These are phyloP conservation scores for Glandiceps talaboti DNA, from an alignment of 53 echinoderm and acorn worm species.

Conservation along the genomic window DNA sequence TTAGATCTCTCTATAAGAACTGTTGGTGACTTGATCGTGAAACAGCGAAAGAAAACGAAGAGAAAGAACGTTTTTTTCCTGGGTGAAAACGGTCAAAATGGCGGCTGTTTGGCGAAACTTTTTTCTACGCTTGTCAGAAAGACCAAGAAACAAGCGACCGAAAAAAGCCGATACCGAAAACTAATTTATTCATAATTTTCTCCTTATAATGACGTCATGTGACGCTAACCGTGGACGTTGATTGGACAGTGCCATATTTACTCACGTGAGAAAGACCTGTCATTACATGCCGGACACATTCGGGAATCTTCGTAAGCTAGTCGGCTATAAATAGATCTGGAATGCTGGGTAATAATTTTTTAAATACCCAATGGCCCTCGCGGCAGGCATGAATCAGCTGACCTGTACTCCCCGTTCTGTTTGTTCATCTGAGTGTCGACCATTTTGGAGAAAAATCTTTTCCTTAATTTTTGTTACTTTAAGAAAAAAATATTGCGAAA, in stretches of 20 bases:
- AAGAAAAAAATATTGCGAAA: no score
- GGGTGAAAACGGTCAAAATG: constrained; percentile 51
- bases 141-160: constrained; percentile 94
- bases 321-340: constrained; percentile 26
- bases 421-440: not conserved
- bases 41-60: constrained; percentile 56
- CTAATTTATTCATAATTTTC: constrained; percentile 70
- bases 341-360: constrained; percentile 89
- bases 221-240: not conserved
- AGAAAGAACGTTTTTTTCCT: constrained; percentile 65
- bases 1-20: not conserved
- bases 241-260: constrained; percentile 47
- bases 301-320: constrained; percentile 60
- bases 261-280: constrained; percentile 44
- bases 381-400: constrained; percentile 15
- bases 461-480: no score
- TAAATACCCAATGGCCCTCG: constrained; percentile 99
- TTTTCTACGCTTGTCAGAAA: constrained; percentile 99
- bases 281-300: constrained; percentile 33
- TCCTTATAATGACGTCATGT: constrained; percentile 66
- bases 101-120: constrained; percentile 98
- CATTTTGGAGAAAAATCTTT: not conserved
- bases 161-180: constrained; percentile 79
- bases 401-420: not conserved
- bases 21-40: constrained; percentile 43